phyloP scores from a whole-genome alignment of 2,797 vertebrate species.

The Sitta carolinensis region DNA sequence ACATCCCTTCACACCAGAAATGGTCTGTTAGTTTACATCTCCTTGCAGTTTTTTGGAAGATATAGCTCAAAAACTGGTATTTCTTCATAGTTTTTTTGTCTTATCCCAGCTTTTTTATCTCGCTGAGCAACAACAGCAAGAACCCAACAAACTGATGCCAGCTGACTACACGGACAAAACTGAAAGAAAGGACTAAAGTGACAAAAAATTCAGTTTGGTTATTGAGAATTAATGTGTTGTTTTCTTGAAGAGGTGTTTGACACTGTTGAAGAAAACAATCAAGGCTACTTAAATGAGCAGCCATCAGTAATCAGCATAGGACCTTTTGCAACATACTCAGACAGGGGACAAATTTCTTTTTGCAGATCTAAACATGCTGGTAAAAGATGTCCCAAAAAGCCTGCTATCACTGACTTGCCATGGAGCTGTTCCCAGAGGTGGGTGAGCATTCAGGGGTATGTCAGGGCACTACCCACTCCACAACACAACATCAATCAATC shows the following conservation, averaged over 20 bases:
- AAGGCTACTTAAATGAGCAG: background rate
- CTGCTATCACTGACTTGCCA: background rate
- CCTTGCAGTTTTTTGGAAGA: background rate
- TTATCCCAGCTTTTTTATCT: background rate
- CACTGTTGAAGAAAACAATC: background rate
- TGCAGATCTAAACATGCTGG: background rate
- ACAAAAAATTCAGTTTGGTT: background rate
- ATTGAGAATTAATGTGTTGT: background rate
- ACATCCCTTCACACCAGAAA: background rate
- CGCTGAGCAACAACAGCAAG: background rate
- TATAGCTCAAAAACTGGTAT: background rate
- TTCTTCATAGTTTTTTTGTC: background rate
- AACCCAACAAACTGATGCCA: background rate
- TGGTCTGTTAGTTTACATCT: background rate
- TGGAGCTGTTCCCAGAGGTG: background rate
- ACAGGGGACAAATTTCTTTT: background rate
- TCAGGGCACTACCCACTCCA: background rate
- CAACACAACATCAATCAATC: background rate
- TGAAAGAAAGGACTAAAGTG: background rate
- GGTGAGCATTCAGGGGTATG: accelerated
- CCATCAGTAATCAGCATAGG: background rate
- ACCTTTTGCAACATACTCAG: background rate
- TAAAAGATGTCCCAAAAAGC: background rate
- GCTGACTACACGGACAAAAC: background rate
- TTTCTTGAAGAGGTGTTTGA: background rate